Evolutionary conservation across 2,888 invertebrate genomes (phyloP), one percentile per base, ranked within the genome.

Genomic region (Lasiommata megera): DNA sequence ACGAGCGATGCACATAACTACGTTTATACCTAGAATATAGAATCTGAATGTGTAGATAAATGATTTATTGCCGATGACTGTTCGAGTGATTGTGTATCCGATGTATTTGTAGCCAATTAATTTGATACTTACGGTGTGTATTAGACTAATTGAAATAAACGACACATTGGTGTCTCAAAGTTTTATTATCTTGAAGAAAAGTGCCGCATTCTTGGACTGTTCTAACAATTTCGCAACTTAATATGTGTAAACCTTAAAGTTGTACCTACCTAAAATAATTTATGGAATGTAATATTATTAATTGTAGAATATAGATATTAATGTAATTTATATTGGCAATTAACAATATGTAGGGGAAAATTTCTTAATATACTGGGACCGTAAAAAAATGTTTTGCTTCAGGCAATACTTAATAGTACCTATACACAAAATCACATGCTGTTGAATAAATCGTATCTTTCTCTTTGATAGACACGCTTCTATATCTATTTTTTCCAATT

Each of bases 281-380:
- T 77, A 80, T 77, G 67, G 76, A 74, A 72, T 70, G 70, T 76
- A 76, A 73, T 77, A 75, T 72, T 76, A 74, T 71, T 74, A 73
- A 68, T 66, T 70, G 73, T 78, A 79, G 71, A 44, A 47, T 56
- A 68, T 77, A 80, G 76, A 66, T 73, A 64, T 74, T 84, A 83
- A 76, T 69, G 59, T 80, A 80, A 83, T 81, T 82, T 82, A 82
- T 76, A 80, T 75, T 76, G 72, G 69, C 64, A 51, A 67, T 66
- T 67, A 70, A 68, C 67, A 67, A 58, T 56, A 58, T 41, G 40
- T 57, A 56, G 57, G 63, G 61, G 54, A 55, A 56, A 56, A 57
- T 60, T 55, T 23, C 60, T 63, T 62, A 54, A 55, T 37, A 34
- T 12, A 28, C 29, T 29, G 14, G 37, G 53, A 17, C n/a, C 56